Conservation (phyloP, 2,888 invertebrate genomes). For the Calliopum simillimum region DNA sequence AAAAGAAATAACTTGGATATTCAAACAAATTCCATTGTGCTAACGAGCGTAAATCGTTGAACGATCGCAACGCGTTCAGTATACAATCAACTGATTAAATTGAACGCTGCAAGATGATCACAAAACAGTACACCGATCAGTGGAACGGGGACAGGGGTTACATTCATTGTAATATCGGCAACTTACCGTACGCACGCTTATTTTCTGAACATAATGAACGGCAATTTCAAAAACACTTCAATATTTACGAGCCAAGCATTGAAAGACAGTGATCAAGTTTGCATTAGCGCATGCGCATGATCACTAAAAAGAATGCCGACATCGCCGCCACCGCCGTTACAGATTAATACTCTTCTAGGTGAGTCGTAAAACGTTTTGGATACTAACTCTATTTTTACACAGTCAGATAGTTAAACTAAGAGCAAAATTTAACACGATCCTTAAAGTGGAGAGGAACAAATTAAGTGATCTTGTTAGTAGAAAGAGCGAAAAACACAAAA, state of each 20-base stretch:
- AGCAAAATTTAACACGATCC: too few species aligned
- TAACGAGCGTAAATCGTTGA: constrained; percentile 32
- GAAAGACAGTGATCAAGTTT: neutral
- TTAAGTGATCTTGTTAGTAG: constrained; percentile 27
- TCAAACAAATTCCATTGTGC: constrained; percentile 27
- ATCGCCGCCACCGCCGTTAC: too few species aligned
- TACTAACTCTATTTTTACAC: too few species aligned
- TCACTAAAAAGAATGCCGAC: neutral
- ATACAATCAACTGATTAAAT: constrained; percentile 59
- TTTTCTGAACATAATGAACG: constrained; percentile 57
- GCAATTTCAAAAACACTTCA: constrained; percentile 65
- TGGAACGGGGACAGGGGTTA: constrained; percentile 17
- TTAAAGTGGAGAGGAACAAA: too few species aligned
- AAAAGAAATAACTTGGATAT: neutral
- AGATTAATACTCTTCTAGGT: too few species aligned
- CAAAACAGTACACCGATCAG: constrained; percentile 56
- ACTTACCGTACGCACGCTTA: constrained; percentile 45
- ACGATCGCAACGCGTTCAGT: constrained; percentile 16
- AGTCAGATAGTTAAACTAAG: too few species aligned
- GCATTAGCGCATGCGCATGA: constrained; percentile 11
- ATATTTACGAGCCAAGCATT: constrained; percentile 50
- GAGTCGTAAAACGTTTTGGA: too few species aligned
- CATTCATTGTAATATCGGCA: constrained; percentile 6
- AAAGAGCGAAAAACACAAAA: too few species aligned
- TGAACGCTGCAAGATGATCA: constrained; percentile 59